Base-by-base conservation (phyloP, 2,113 vertebrate species). In the Recurvirostra avosetta region DNA sequence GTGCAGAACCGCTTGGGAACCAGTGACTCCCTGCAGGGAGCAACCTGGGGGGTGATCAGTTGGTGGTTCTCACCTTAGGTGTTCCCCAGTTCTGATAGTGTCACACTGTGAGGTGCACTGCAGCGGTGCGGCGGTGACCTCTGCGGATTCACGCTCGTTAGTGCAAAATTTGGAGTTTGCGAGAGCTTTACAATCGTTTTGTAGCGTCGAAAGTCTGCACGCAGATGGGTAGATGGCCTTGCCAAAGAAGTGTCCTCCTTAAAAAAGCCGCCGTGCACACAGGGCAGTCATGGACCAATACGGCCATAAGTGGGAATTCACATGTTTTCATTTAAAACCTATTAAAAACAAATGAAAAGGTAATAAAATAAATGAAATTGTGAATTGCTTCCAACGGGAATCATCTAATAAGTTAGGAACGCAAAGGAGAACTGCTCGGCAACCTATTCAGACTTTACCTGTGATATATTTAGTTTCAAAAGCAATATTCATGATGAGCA, bases 41-140 rank as follows among this genome's bases (percentile, higher is more conserved):
- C 26, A 36, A 32, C 25, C 30, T 41, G 17, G 38, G 32, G 26
- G 30, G 6, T 29, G 43, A 56, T 19, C 70, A 47, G 61, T 74
- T 27, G 13, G 50, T 66, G 45, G 7, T 25, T 43, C 22, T 73
- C 40, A 5, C 22, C 36, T 52, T 50, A n/a, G 12, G 3, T 19
- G 36, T n/a, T 66, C 43, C 38, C 49, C 53, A 2, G 0, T 18
- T 10, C 12, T 50, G 9, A 21, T 26, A 6, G n/a, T 27, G 5
- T 61, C 40, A 13, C 1, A 1, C 68, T 2, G 4, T 3, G 19
- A 56, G 25, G 55, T 73, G 30, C 22, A 27, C 38, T 1, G 0
- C 25, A 11, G 0, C 0, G 0, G 74, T 29, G 66, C 19, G 3
- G 62, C 86, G 47, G 53, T 95, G 91, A 83, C 79, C 79, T 68